These are phyloP conservation scores for Argopecten irradians DNA, from an alignment of 1,140 invertebrate genomes.

Conservation along the genomic window DNA sequence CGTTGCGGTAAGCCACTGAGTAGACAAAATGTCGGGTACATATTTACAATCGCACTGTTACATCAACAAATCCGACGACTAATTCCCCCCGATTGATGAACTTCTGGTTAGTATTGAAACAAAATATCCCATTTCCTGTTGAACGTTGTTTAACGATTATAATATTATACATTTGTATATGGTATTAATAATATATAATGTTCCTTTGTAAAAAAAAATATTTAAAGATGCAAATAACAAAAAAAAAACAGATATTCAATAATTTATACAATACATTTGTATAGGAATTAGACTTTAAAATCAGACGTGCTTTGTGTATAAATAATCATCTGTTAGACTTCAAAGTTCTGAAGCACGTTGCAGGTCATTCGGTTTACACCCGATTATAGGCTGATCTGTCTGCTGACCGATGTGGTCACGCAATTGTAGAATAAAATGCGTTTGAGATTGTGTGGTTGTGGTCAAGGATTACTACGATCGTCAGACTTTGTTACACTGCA, in stretches of 20 bases:
- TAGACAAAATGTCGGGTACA: background rate
- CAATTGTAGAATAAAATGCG: background rate
- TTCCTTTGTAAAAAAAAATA: too few species aligned
- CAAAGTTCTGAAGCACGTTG: background rate
- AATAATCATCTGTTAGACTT: background rate
- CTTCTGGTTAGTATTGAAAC: too few species aligned
- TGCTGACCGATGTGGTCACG: background rate
- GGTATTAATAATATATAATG: too few species aligned
- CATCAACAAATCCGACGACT: background rate
- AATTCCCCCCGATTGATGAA: too few species aligned
- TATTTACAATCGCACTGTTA: background rate
- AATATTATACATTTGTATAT: too few species aligned
- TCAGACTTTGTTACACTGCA: background rate
- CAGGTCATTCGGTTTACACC: constrained; percentile 15
- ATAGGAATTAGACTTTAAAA: too few species aligned
- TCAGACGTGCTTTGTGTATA: background rate
- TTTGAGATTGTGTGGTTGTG: constrained; percentile 18
- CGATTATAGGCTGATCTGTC: background rate
- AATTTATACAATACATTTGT: too few species aligned
- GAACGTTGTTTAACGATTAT: too few species aligned
- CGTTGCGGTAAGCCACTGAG: background rate
- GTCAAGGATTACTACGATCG: background rate
- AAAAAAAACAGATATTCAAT: too few species aligned
- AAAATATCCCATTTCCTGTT: too few species aligned
- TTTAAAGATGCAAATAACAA: too few species aligned